A percentile compares a stretch with the other conserved stretches of the same genome.
These are phyloP conservation scores for Callionymus lyra DNA, from an alignment of 2,113 vertebrate species.

Conservation along the genomic window DNA sequence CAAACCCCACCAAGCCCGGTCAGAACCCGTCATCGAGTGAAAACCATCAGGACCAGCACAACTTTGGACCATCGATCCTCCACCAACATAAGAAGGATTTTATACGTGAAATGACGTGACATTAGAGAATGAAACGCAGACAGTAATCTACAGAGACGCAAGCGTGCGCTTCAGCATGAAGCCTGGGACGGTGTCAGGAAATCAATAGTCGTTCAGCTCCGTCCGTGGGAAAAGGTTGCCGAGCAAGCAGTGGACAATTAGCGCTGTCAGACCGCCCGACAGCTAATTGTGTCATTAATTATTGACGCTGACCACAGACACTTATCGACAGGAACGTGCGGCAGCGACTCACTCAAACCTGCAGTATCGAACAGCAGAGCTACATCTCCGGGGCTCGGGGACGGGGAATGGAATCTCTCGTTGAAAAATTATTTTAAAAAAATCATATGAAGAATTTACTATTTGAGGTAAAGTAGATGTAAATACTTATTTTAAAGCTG, in stretches of 20 bases:
- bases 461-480: too few species aligned
- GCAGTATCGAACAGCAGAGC: too few species aligned
- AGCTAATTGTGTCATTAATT: constrained; percentile 60
- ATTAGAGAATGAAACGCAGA: not conserved
- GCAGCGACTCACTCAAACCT: not conserved
- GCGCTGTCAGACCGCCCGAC: constrained; percentile 20
- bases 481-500: too few species aligned
- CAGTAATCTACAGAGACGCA: constrained; percentile 6
- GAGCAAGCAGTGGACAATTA: constrained; percentile 18
- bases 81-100: not conserved
- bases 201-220: constrained; percentile 37
- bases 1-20: too few species aligned
- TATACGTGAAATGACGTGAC: not conserved
- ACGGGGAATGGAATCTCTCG: too few species aligned
- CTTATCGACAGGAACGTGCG: constrained; percentile 1
- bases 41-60: not conserved
- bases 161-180: constrained; percentile 30
- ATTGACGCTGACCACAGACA: constrained; percentile 35
- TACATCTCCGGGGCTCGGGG: too few species aligned
- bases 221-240: constrained; percentile 19
- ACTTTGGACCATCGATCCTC: not conserved
- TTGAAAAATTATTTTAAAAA: too few species aligned
- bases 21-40: too few species aligned
- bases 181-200: constrained; percentile 8
- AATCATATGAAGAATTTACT: too few species aligned